Percentiles rank a stretch among this genome's conserved stretches.
Conservation (phyloP, 2,113 vertebrate species). For the Paradisaea rubra region DNA sequence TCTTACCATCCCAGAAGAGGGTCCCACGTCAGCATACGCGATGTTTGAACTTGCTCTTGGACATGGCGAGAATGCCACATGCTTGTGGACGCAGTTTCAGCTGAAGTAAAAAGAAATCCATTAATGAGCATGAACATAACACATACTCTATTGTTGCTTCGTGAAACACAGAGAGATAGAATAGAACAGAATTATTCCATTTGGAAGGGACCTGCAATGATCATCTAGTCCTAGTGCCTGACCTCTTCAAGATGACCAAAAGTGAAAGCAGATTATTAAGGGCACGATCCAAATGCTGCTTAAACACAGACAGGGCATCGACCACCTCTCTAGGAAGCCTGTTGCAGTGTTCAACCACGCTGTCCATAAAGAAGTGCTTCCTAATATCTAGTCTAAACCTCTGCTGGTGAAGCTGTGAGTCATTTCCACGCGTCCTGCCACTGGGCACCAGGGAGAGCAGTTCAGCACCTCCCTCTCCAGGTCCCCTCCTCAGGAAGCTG, state of each 20-base stretch:
- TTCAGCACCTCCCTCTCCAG: background rate
- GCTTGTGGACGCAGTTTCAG: background rate
- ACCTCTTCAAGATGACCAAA: background rate
- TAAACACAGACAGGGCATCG: rapidly evolving
- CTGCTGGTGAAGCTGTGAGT: background rate
- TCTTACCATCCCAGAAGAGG: background rate
- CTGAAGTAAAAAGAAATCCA: background rate
- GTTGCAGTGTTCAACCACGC: background rate
- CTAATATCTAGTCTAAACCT: background rate
- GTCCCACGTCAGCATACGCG: background rate
- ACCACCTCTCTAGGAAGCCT: background rate
- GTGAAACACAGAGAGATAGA: background rate
- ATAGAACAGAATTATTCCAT: background rate
- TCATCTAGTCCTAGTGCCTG: background rate
- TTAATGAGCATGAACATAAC: background rate
- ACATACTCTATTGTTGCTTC: background rate
- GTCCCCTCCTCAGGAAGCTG: background rate
- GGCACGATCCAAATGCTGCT: background rate
- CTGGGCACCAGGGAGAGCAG: background rate
- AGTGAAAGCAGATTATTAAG: background rate
- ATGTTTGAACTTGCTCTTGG: background rate
- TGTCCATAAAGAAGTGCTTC: background rate
- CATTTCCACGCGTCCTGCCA: rapidly evolving
- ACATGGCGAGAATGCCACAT: background rate
- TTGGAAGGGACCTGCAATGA: background rate